A percentile compares a stretch with the other conserved stretches of the same genome.
These are phyloP conservation scores for Papilio xuthus DNA, from an alignment of 1,140 invertebrate genomes.

Conservation along the genomic window DNA sequence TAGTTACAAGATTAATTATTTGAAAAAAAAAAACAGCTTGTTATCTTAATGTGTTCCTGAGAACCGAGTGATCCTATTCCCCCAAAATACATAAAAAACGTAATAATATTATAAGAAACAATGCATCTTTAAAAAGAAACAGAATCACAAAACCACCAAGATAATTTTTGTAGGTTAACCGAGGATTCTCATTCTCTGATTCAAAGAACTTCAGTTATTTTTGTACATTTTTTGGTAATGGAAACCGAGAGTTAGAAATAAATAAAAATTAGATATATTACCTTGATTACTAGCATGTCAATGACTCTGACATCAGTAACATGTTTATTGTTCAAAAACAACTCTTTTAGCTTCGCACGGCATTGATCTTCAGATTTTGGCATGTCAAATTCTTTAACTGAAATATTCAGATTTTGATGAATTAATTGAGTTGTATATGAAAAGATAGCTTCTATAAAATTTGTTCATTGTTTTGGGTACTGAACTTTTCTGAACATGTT, in stretches of 20 bases:
- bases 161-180: no score
- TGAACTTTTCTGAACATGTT: not conserved
- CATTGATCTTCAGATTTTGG: constrained; percentile 87
- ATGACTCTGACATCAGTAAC: constrained; percentile 93
- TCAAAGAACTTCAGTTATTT: not conserved
- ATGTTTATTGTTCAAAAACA: constrained; percentile 88
- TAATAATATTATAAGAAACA: no score
- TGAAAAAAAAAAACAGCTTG: no score
- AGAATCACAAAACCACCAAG: no score
- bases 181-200: no score
- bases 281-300: constrained; percentile 96
- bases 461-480: not conserved
- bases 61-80: no score
- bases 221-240: not conserved
- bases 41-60: no score
- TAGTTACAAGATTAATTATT: no score
- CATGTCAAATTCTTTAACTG: constrained; percentile 91
- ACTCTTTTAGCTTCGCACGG: constrained; percentile 88
- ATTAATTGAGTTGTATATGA: not conserved
- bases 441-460: not conserved
- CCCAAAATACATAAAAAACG: no score
- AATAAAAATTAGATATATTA: constrained; percentile 66
- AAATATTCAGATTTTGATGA: constrained; percentile 54
- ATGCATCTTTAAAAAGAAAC: no score
- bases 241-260: not conserved